Evolutionary conservation across 2,797 vertebrate genomes (phyloP).

Genomic region (Cossypha niveicapilla): DNA sequence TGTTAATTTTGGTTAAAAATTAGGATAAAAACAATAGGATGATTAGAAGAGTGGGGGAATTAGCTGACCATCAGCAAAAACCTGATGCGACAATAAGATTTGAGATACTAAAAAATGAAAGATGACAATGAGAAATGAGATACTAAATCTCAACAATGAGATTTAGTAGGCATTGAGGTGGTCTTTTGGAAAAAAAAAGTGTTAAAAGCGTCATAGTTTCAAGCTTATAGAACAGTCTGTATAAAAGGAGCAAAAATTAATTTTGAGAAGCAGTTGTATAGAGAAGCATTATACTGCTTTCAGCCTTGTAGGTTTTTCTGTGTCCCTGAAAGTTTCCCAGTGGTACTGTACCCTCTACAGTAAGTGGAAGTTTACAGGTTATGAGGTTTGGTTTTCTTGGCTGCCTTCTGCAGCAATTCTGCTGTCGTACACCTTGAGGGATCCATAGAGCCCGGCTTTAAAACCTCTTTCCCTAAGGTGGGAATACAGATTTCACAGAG

Average conservation of each 20-base stretch:
- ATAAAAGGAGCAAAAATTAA: neutral
- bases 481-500: neutral
- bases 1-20: neutral
- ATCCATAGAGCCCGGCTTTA: neutral
- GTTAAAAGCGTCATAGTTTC: neutral
- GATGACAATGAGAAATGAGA: no score
- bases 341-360: neutral
- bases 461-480: neutral
- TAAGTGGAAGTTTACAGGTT: neutral
- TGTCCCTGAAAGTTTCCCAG: neutral
- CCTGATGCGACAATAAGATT: no score
- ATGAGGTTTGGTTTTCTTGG: neutral
- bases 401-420: neutral
- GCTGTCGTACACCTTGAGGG: neutral
- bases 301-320: neutral
- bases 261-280: neutral
- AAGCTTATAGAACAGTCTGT: neutral
- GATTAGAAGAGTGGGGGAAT: neutral
- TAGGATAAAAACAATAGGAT: neutral
- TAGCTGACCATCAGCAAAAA: neutral
- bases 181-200: neutral
- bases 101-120: no score
- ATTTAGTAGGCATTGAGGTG: neutral
- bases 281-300: neutral
- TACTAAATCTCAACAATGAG: neutral